These are phyloP conservation scores for Tetheella fluctuosa DNA, from an alignment of 2,888 invertebrate species.

Conservation along the genomic window DNA sequence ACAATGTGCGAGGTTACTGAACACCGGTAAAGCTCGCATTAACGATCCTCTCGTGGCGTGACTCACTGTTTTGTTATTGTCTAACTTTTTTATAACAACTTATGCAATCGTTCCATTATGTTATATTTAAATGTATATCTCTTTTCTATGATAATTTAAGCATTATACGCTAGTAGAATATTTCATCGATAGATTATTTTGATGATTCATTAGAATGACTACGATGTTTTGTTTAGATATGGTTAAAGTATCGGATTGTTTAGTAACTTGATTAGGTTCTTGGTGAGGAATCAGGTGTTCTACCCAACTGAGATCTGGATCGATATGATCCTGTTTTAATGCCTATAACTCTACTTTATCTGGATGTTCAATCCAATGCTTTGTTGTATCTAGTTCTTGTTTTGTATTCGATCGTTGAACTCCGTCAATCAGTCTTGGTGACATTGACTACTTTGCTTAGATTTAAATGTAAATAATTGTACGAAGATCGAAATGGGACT, in stretches of 20 bases:
- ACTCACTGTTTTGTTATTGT: slow-evolving; percentile 7
- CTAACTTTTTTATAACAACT: background rate
- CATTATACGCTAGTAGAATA: background rate
- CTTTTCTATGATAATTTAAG: slow-evolving; percentile 4
- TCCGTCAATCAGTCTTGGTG: background rate
- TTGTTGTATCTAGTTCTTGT: background rate
- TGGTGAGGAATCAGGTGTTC: background rate
- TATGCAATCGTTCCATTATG: slow-evolving; percentile 3
- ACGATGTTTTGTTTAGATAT: background rate
- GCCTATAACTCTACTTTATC: background rate
- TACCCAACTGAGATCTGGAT: background rate
- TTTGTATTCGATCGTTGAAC: background rate
- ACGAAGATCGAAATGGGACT: no score
- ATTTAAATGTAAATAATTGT: no score
- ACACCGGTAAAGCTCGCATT: slow-evolving; percentile 3
- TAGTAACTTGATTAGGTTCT: background rate
- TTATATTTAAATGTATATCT: slow-evolving; percentile 4
- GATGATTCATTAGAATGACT: slow-evolving; percentile 1
- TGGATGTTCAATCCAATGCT: background rate
- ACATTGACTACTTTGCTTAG: background rate
- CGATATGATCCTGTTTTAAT: background rate
- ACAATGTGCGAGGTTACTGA: slow-evolving; percentile 8
- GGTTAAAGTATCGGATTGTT: background rate
- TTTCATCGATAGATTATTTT: background rate
- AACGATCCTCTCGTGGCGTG: background rate